phyloP scores from a whole-genome alignment of 2,797 vertebrate species.

The Coilia nasus region DNA sequence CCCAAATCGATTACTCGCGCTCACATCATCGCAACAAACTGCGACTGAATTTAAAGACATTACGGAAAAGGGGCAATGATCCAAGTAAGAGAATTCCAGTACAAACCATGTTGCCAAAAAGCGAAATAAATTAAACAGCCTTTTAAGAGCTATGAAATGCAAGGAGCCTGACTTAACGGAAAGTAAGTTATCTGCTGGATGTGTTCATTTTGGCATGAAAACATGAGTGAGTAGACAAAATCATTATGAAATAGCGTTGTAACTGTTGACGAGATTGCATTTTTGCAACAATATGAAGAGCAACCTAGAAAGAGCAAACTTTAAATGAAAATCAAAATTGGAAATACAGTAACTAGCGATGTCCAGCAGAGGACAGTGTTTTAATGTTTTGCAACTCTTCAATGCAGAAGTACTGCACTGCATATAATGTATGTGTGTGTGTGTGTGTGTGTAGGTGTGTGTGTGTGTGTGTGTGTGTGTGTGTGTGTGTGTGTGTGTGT shows the following conservation, averaged over 20 bases:
- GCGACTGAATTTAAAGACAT: conserved; percentile 14
- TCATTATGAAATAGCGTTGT: background rate
- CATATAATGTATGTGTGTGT: background rate
- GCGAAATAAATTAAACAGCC: background rate
- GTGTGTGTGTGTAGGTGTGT: background rate
- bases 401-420: background rate
- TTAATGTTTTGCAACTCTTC: background rate
- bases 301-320: background rate
- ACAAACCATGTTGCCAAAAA: background rate
- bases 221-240: background rate
- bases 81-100: background rate
- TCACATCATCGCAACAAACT: conserved; percentile 29
- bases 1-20: conserved; percentile 40
- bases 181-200: background rate
- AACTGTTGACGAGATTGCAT: background rate
- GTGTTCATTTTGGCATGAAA: background rate
- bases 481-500: too few species aligned
- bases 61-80: conserved; percentile 13
- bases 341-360: background rate
- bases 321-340: background rate
- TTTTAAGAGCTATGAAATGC: background rate
- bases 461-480: background rate
- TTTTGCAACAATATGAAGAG: background rate
- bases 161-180: background rate
- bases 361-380: conserved; percentile 44